Evolutionary conservation across 1,140 invertebrate genomes (phyloP).

Genomic region (Drosophila bipectinata): DNA sequence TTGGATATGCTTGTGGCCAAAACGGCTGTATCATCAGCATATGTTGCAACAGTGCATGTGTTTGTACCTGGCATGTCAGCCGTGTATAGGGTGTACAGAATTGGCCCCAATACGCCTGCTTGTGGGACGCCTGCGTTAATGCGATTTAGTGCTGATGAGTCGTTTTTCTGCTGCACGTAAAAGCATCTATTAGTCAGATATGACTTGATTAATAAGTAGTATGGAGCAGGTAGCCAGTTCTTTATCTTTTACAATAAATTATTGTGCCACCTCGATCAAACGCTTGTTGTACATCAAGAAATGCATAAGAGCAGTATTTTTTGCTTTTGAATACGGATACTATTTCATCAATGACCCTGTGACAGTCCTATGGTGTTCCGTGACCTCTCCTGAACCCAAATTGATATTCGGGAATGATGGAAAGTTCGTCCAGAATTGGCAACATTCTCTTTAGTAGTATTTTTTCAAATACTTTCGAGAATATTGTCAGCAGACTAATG

Average conservation of each 20-base stretch:
- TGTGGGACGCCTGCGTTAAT: conserved; percentile 5
- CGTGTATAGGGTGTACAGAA: too few relatives aligned
- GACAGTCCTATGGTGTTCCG: conserved; percentile 59
- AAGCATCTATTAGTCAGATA: neutral
- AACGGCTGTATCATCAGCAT: too few relatives aligned
- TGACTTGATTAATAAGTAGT: too few relatives aligned
- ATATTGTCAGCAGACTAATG: conserved; percentile 59
- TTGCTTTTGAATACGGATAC: conserved; percentile 53
- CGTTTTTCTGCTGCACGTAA: conserved; percentile 53
- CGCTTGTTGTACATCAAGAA: conserved; percentile 72
- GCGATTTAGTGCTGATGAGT: conserved; percentile 2
- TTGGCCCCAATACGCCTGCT: neutral
- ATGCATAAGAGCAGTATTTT: conserved; percentile 65
- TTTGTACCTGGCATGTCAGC: too few relatives aligned
- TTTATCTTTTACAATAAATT: conserved; percentile 71
- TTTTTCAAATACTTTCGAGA: conserved; percentile 66
- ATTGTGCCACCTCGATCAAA: conserved; percentile 79
- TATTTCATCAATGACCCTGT: conserved; percentile 43
- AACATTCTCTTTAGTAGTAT: conserved; percentile 54
- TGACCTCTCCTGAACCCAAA: conserved; percentile 63
- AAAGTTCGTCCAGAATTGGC: conserved; percentile 26
- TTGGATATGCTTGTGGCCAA: too few relatives aligned
- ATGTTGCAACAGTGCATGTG: too few relatives aligned
- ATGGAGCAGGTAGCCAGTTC: too few relatives aligned
- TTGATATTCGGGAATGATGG: conserved; percentile 48